Evolutionary conservation across 2,797 vertebrate species (phyloP), one percentile per base, ranked within the genome.

Genomic region (Cuculus canorus): DNA sequence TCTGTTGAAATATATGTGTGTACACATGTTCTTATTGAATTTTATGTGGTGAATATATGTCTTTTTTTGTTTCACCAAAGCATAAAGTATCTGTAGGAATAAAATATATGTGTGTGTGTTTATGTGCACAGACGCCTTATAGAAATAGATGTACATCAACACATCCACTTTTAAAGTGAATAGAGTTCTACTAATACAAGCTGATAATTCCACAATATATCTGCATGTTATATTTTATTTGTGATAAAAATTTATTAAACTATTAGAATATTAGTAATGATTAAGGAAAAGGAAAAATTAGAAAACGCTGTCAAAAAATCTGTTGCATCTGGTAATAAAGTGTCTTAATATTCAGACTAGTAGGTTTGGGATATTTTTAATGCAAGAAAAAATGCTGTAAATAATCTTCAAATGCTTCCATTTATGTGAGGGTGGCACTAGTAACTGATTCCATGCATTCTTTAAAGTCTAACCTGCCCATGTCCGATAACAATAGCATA

Each of bases 391-490:
- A 77, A 56, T 33, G 12, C 24, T 78, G 48, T 60, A 65, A 92
- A 71, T 82, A 96, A 85, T 92, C 96, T 91, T 63, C 54, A 93
- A 90, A 86, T 95, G 70, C 66, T 92, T 90, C n/a, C 33, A 69
- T 96, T 96, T 96, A 85, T 47, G 23, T 81, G 41, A 65, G 22
- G 69, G 48, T 85, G 50, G 39, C n/a, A 65, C 52, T 72, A 69
- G 71, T 92, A 94, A 83, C 39, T 86, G 89, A 69, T 90, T 91
- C 76, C 47, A 83, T 93, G 85, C 73, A 89, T 96, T 96, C 97
- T 97, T 93, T 69, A 82, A 97, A 87, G 71, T 96, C 81, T 71
- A 75, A 48, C 63, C 41, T 90, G 64, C 78, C 84, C 12, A 12
- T 91, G 50, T 30, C 86, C 94, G 86, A 87, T 94, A 93, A 94